A percentile compares a stretch with the other conserved stretches of the same genome.
These are phyloP conservation scores for Pammene fasciana DNA, from an alignment of 2,888 invertebrate genomes.

Conservation along the genomic window DNA sequence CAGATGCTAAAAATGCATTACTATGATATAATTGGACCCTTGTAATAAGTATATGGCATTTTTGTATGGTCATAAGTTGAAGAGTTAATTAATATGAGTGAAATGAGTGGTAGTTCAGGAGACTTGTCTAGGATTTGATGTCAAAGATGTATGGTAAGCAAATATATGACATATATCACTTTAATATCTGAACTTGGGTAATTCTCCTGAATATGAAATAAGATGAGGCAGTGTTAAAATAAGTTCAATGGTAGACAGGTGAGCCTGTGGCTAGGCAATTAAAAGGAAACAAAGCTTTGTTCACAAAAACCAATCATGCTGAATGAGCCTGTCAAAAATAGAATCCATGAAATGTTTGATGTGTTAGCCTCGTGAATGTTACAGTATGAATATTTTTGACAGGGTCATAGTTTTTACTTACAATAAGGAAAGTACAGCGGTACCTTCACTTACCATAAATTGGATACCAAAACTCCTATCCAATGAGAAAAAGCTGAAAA, in stretches of 20 bases:
- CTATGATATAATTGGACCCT: too few species aligned
- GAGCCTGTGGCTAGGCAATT: slow-evolving; percentile 1
- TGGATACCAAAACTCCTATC: slow-evolving; percentile 79
- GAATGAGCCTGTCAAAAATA: slow-evolving; percentile 55
- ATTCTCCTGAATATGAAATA: too few species aligned
- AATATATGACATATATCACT: neutral
- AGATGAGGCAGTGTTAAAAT: slow-evolving; percentile 20
- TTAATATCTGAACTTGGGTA: neutral
- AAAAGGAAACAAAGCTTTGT: slow-evolving; percentile 42
- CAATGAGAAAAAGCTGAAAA: slow-evolving; percentile 80
- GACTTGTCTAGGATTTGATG: too few species aligned
- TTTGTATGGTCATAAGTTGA: too few species aligned
- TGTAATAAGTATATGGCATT: too few species aligned
- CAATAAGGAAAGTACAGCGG: slow-evolving; percentile 72
- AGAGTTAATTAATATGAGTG: too few species aligned
- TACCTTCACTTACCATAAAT: slow-evolving; percentile 82
- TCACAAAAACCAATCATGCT: slow-evolving; percentile 45
- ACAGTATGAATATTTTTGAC: slow-evolving; percentile 53
- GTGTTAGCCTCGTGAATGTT: slow-evolving; percentile 17
- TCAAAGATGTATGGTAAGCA: too few species aligned
- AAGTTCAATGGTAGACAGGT: neutral
- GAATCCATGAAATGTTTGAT: slow-evolving; percentile 28
- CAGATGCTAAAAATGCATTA: too few species aligned
- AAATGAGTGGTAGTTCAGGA: too few species aligned
- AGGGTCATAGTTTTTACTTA: slow-evolving; percentile 53